Evolutionary conservation across 2,888 invertebrate species (phyloP).

Genomic region (Lepas anatifera): DNA sequence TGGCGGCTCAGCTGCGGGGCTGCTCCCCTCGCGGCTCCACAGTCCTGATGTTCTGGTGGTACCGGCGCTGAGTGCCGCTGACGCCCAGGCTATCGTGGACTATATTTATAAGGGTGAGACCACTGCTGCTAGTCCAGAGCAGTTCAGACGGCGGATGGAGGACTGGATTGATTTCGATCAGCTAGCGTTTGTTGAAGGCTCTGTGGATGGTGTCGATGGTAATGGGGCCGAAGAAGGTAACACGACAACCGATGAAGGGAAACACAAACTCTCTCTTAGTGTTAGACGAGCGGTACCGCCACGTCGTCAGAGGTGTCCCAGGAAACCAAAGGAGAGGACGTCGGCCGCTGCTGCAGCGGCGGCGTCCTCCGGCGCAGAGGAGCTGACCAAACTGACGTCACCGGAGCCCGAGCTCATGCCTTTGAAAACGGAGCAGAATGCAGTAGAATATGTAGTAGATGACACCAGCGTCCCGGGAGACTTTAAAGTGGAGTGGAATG

Average conservation of each 20-base stretch:
- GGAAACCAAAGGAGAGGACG: background rate
- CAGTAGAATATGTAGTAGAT: too few species aligned
- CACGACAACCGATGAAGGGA: background rate
- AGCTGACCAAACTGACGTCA: too few species aligned
- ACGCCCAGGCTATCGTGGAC: background rate
- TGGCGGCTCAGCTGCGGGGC: background rate
- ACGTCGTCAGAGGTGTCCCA: too few species aligned
- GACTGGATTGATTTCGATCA: background rate
- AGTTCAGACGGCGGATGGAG: background rate
- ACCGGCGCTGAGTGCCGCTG: background rate
- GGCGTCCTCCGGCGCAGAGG: too few species aligned
- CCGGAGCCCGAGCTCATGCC: too few species aligned
- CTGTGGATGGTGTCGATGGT: background rate
- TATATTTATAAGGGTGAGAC: background rate
- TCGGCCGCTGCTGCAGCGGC: background rate
- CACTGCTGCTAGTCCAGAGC: background rate
- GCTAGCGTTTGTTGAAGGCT: background rate
- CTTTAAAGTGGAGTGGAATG: too few species aligned
- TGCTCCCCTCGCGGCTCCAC: background rate
- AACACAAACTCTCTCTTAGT: background rate
- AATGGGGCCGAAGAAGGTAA: background rate
- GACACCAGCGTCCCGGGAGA: too few species aligned
- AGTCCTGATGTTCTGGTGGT: background rate
- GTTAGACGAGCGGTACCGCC: background rate
- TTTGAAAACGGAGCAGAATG: too few species aligned